Conservation (phyloP, 92 coral and sea anemone species). For the Bergia puertoricense region DNA sequence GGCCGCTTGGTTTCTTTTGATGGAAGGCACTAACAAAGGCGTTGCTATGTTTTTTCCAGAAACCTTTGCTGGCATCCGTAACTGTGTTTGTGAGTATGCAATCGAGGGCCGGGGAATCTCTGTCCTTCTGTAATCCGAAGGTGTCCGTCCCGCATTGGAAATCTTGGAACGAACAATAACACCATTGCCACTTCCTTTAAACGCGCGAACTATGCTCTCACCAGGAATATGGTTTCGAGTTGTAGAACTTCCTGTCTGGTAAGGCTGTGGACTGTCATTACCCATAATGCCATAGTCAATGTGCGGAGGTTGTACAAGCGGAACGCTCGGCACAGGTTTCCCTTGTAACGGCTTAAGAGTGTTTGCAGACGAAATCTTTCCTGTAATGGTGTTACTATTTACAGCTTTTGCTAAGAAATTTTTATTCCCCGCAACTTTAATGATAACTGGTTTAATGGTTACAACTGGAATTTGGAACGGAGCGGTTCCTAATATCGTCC, state of each 20-base stretch:
- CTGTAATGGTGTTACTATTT: background rate
- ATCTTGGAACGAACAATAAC: conserved; percentile 15
- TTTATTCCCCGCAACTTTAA: conserved; percentile 1
- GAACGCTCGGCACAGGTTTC: background rate
- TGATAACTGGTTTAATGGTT: conserved; percentile 33
- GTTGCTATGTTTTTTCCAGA: background rate
- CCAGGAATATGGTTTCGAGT: conserved; percentile 39
- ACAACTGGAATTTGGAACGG: conserved; percentile 10
- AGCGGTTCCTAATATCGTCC: background rate
- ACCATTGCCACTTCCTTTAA: conserved; percentile 21
- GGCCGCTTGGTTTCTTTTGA: background rate
- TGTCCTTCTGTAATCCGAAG: conserved; percentile 36
- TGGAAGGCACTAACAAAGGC: background rate
- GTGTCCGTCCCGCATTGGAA: conserved; percentile 25
- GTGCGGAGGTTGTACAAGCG: background rate
- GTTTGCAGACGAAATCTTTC: background rate
- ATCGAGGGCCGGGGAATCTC: conserved; percentile 2
- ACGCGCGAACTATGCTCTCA: background rate
- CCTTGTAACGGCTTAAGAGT: background rate
- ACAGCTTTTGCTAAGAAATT: conserved; percentile 31
- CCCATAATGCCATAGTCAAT: conserved; percentile 38
- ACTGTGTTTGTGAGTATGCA: background rate
- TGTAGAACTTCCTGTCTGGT: background rate
- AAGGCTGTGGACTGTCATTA: conserved; percentile 15
- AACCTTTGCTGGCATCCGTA: background rate